A percentile compares a stretch with the other conserved stretches of the same genome.
Evolutionary conservation across 2,888 invertebrate genomes (phyloP).

Genomic region (Troides aeacus): DNA sequence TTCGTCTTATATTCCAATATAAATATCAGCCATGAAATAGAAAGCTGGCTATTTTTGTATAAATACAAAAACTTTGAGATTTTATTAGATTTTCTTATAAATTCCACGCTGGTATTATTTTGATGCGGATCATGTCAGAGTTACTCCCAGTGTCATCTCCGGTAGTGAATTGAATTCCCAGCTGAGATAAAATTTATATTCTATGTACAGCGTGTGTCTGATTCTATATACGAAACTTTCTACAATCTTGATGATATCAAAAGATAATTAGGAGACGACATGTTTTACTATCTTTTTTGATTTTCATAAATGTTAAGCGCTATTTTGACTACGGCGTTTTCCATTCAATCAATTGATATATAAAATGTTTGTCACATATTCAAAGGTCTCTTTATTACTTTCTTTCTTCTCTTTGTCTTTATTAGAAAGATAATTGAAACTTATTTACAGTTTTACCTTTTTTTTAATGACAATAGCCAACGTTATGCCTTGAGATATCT

Average conservation of each 20-base stretch:
- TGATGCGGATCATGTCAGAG: not conserved
- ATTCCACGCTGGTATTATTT: not conserved
- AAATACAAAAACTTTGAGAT: not conserved
- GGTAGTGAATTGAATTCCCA: slow-evolving; percentile 2
- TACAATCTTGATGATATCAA: not conserved
- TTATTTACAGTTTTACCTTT: too few relatives aligned
- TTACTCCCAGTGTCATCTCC: not conserved
- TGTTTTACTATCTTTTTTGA: not conserved
- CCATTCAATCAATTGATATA: not conserved
- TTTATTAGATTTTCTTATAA: not conserved
- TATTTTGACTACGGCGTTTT: not conserved
- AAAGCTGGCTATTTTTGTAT: not conserved
- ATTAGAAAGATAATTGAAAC: too few relatives aligned
- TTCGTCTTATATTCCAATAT: too few relatives aligned
- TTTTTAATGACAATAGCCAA: too few relatives aligned
- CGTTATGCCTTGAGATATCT: too few relatives aligned
- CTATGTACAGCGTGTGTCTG: not conserved
- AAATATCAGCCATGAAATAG: not conserved
- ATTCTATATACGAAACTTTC: not conserved
- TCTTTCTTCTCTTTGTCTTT: too few relatives aligned
- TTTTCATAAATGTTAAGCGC: not conserved
- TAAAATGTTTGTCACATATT: too few relatives aligned
- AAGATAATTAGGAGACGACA: not conserved
- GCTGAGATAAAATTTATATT: not conserved
- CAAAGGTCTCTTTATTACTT: too few relatives aligned